These are phyloP conservation scores for Spatulosminthurus flaviceps DNA, from an alignment of 2,888 invertebrate species.

Conservation along the genomic window DNA sequence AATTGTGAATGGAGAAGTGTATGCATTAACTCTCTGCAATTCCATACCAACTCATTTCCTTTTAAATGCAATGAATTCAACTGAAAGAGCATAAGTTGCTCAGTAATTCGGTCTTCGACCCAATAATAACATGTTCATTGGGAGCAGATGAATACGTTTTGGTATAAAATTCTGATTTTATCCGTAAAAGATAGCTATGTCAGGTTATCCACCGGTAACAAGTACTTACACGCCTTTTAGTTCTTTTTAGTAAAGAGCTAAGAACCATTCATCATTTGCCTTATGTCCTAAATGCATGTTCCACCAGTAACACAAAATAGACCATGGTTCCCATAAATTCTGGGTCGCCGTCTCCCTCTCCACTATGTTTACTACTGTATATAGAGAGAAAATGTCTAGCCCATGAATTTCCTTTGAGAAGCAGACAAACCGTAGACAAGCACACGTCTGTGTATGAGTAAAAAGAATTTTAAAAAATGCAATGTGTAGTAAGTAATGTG, in stretches of 20 bases:
- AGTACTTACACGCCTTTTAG: not conserved
- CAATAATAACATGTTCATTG: constrained; percentile 13
- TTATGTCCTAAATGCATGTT: constrained; percentile 1
- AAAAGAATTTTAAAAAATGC: not conserved
- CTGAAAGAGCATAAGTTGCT: not conserved
- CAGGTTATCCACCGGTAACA: constrained; percentile 6
- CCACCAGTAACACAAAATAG: constrained; percentile 4
- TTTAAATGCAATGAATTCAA: not conserved
- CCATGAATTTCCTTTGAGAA: not conserved
- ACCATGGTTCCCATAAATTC: not conserved
- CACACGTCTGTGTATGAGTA: not conserved
- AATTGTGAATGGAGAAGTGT: not conserved
- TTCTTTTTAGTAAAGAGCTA: not conserved
- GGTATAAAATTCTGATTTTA: not conserved
- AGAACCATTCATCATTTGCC: not conserved
- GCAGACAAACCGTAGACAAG: constrained; percentile 9
- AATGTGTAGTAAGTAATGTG: no score
- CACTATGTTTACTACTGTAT: not conserved
- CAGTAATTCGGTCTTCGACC: constrained; percentile 13
- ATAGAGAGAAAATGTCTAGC: constrained; percentile 18
- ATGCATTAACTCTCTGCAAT: no score
- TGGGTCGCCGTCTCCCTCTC: not conserved
- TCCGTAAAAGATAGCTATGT: constrained; percentile 10
- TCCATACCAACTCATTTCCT: not conserved
- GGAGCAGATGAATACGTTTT: not conserved